These are phyloP conservation scores for Rynchops niger DNA, from an alignment of 2,113 vertebrate species.

Conservation along the genomic window DNA sequence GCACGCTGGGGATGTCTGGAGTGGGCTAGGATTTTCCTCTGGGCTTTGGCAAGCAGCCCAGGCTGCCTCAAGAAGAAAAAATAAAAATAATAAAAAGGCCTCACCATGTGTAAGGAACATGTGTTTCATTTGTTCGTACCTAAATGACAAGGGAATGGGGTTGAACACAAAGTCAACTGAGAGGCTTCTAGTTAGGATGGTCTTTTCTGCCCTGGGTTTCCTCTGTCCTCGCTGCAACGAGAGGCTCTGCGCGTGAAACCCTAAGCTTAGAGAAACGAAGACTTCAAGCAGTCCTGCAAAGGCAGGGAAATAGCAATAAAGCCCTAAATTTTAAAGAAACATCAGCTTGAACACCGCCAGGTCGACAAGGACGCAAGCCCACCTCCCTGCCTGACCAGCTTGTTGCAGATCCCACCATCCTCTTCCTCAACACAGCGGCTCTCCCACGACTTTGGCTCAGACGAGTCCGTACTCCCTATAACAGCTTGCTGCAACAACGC, in stretches of 20 bases:
- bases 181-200: background rate
- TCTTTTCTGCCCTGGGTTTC: background rate
- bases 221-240: background rate
- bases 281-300: background rate
- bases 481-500: background rate
- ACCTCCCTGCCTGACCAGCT: background rate
- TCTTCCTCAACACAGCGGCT: background rate
- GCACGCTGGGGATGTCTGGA: slow-evolving; percentile 49
- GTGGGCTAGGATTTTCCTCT: slow-evolving; percentile 57
- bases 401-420: background rate
- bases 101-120: slow-evolving; percentile 3
- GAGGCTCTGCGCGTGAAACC: background rate
- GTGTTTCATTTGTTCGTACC: slow-evolving; percentile 23
- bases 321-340: background rate
- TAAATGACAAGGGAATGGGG: background rate
- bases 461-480: accelerated
- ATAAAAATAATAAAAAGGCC: background rate
- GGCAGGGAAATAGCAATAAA: background rate
- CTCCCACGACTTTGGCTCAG: background rate
- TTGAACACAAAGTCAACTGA: background rate
- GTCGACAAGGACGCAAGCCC: background rate
- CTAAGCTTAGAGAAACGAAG: background rate
- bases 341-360: background rate
- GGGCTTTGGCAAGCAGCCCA: slow-evolving; percentile 61
- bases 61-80: background rate